Percentiles rank a stretch among this genome's conserved stretches.
Evolutionary conservation across 2,888 invertebrate species (phyloP).

Genomic region (Eulithis testata): DNA sequence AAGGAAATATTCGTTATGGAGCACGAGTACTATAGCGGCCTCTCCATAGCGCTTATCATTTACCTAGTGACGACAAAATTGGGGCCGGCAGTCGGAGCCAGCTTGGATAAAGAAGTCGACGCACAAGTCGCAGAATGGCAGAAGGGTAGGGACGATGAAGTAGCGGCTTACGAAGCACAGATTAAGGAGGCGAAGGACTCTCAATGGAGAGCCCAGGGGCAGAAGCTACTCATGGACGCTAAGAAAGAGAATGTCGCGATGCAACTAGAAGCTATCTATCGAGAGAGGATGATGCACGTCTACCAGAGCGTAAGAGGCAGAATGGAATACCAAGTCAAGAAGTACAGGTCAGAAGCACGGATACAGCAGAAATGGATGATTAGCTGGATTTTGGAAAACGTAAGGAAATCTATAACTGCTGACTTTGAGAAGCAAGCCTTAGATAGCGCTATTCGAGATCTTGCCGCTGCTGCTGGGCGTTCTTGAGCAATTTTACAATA

Average conservation of each 20-base stretch:
- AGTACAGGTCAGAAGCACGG: conserved; percentile 89
- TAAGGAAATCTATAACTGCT: conserved; percentile 90
- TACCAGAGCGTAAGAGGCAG: conserved; percentile 87
- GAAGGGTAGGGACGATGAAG: conserved; percentile 78
- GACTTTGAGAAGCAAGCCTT: conserved; percentile 95
- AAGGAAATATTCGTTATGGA: conserved; percentile 97
- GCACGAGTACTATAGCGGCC: conserved; percentile 93
- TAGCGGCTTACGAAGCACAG: conserved; percentile 68
- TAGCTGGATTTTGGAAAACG: conserved; percentile 94
- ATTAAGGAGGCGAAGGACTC: conserved; percentile 87
- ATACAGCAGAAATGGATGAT: conserved; percentile 97
- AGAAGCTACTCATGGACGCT: conserved; percentile 89
- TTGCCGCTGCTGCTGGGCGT: conserved; percentile 87
- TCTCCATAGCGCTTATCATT: conserved; percentile 87
- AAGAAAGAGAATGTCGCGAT: conserved; percentile 96
- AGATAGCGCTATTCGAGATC: conserved; percentile 92
- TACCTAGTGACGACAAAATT: conserved; percentile 86
- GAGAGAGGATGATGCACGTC: conserved; percentile 84
- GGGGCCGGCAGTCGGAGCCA: conserved; percentile 86
- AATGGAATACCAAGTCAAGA: conserved; percentile 95
- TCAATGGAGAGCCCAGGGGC: conserved; percentile 91
- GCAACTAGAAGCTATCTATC: conserved; percentile 96
- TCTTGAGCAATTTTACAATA: conserved; percentile 4
- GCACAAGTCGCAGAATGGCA: conserved; percentile 81
- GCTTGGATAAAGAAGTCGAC: conserved; percentile 88